Conservation (phyloP, 2,888 invertebrate genomes). For the Acleris laterana region DNA sequence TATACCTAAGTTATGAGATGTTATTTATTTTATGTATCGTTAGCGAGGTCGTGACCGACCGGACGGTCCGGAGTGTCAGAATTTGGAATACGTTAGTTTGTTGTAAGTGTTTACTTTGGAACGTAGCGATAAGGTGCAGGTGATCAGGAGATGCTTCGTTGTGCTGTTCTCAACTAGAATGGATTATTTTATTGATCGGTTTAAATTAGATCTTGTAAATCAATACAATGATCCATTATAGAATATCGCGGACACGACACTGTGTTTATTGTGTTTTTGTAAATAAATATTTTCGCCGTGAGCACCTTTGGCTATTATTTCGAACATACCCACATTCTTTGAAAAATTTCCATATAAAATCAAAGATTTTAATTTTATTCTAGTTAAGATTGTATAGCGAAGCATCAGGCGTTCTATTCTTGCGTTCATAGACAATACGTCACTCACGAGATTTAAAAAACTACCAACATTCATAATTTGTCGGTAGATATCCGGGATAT, state of each 20-base stretch:
- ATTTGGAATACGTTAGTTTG: slow-evolving; percentile 31
- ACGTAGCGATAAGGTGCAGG: slow-evolving; percentile 31
- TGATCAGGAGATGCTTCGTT: slow-evolving; percentile 29
- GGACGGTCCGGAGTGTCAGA: not conserved
- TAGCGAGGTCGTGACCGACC: slow-evolving; percentile 6
- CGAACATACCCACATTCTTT: not conserved
- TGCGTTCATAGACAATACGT: not conserved
- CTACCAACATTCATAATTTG: too few relatives aligned
- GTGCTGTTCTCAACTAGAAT: slow-evolving; percentile 10
- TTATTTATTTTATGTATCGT: slow-evolving; percentile 30
- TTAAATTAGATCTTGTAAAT: not conserved
- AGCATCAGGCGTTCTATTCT: slow-evolving; percentile 16
- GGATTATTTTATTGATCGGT: slow-evolving; percentile 7
- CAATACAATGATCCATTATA: slow-evolving; percentile 5
- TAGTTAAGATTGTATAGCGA: slow-evolving; percentile 8
- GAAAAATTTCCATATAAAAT: not conserved
- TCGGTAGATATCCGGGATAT: too few relatives aligned
- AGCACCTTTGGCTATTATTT: slow-evolving; percentile 20
- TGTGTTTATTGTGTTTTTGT: slow-evolving; percentile 23
- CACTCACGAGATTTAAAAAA: too few relatives aligned
- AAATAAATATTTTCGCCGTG: slow-evolving; percentile 27
- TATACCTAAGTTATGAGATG: slow-evolving; percentile 28
- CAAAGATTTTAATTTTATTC: not conserved
- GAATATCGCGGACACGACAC: slow-evolving; percentile 2
- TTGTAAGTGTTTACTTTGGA: slow-evolving; percentile 35